Percentiles rank a stretch among this genome's conserved stretches.
Conservation (phyloP, 1,140 invertebrate genomes). For the Drosophila triauraria region DNA sequence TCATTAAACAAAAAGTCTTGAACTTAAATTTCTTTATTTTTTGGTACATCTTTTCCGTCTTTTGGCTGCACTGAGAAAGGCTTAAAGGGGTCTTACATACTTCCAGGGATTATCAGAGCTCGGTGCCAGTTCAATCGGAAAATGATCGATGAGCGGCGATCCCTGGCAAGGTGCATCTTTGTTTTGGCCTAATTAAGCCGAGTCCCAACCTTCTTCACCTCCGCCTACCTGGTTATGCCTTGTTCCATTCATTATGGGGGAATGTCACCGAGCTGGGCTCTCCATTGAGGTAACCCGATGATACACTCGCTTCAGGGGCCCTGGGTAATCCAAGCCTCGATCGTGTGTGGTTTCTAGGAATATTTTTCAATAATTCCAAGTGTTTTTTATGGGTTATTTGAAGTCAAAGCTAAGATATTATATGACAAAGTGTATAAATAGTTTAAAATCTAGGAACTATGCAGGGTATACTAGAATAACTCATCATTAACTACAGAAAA, state of each 20-base stretch:
- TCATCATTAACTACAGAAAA: no score
- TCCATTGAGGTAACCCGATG: conserved; percentile 29
- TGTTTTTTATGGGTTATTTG: neutral
- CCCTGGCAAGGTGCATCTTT: conserved; percentile 35
- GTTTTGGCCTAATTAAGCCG: conserved; percentile 32
- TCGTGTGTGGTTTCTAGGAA: conserved; percentile 24
- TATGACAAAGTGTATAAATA: neutral
- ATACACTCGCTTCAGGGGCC: neutral
- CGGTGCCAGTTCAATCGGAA: conserved; percentile 66
- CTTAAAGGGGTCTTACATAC: conserved; percentile 4
- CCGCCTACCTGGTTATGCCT: neutral
- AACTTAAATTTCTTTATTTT: no score
- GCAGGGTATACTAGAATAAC: neutral
- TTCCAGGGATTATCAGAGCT: conserved; percentile 55
- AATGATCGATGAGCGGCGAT: conserved; percentile 71
- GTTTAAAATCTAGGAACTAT: neutral
- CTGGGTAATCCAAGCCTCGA: conserved; percentile 9
- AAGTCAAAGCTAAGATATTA: neutral
- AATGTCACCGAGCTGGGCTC: conserved; percentile 13
- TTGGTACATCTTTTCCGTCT: no score
- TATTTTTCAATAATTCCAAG: neutral
- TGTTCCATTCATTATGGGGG: conserved; percentile 1
- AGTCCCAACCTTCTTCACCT: neutral
- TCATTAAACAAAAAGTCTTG: no score
- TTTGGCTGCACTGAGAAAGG: neutral